Conservation (phyloP, 2,888 invertebrate genomes). For the Galerucella calmariensis region DNA sequence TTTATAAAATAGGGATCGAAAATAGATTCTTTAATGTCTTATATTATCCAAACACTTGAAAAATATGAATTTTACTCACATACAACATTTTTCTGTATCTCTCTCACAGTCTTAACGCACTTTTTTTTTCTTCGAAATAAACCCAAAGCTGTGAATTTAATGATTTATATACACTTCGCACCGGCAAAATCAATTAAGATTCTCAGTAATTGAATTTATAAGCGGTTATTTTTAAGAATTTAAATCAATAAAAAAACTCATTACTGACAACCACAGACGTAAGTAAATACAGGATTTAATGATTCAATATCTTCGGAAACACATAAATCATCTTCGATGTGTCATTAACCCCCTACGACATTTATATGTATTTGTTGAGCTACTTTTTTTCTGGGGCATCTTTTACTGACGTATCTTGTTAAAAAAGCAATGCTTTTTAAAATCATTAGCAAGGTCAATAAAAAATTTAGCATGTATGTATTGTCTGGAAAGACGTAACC, state of each 20-base stretch:
- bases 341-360: not conserved
- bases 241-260: conserved; percentile 27
- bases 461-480: not conserved
- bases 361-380: not conserved
- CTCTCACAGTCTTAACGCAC: not conserved
- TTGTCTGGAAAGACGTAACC: too few species aligned
- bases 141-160: not conserved
- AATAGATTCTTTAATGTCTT: too few species aligned
- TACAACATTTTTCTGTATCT: too few species aligned
- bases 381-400: not conserved
- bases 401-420: not conserved
- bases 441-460: not conserved
- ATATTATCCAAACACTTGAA: too few species aligned
- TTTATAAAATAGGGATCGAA: too few species aligned
- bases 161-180: conserved; percentile 13
- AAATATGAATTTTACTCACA: too few species aligned
- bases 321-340: not conserved
- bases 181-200: conserved; percentile 25
- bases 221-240: conserved; percentile 19
- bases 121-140: not conserved
- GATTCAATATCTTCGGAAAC: not conserved
- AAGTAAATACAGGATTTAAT: not conserved
- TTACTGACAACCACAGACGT: not conserved
- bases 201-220: conserved; percentile 22
- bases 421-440: not conserved